Evolutionary conservation across 2,797 vertebrate species (phyloP).

Genomic region (Eulemur coronatus): DNA sequence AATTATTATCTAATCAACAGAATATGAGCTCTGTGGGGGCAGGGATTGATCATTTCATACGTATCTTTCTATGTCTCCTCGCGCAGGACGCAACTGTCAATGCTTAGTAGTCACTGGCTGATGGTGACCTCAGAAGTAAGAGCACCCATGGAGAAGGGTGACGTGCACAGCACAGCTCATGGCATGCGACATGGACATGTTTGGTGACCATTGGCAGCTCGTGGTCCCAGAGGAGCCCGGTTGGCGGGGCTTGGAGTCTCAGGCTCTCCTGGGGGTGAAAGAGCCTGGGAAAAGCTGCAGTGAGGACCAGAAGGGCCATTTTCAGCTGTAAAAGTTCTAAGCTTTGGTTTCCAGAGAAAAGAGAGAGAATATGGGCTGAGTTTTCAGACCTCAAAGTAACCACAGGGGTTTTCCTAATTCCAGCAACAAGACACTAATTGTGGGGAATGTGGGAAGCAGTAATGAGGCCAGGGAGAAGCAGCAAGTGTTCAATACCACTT

Average conservation of each 20-base stretch:
- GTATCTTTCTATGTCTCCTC: not conserved
- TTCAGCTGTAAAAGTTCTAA: conserved; percentile 47
- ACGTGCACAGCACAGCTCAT: not conserved
- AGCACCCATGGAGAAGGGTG: not conserved
- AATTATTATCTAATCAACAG: not conserved
- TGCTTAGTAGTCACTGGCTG: not conserved
- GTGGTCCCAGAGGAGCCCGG: conserved; percentile 40
- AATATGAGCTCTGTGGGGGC: not conserved
- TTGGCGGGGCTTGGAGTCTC: not conserved
- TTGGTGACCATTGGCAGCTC: not conserved
- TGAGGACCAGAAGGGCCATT: not conserved
- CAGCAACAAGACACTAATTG: not conserved
- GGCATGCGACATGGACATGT: not conserved
- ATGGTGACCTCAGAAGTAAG: not conserved
- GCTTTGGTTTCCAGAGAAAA: conserved; percentile 60
- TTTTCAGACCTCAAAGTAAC: conserved; percentile 28
- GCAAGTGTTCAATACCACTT: not conserved
- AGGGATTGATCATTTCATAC: not conserved
- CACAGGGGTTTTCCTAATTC: conserved; percentile 19
- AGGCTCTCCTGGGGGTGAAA: conserved; percentile 28
- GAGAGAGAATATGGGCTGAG: not conserved
- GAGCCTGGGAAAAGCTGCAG: conserved; percentile 64
- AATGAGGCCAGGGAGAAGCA: not conserved
- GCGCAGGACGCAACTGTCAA: not conserved
- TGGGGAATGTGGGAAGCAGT: not conserved